Evolutionary conservation across 2,113 vertebrate species (phyloP).

Genomic region (Gila orcuttii): DNA sequence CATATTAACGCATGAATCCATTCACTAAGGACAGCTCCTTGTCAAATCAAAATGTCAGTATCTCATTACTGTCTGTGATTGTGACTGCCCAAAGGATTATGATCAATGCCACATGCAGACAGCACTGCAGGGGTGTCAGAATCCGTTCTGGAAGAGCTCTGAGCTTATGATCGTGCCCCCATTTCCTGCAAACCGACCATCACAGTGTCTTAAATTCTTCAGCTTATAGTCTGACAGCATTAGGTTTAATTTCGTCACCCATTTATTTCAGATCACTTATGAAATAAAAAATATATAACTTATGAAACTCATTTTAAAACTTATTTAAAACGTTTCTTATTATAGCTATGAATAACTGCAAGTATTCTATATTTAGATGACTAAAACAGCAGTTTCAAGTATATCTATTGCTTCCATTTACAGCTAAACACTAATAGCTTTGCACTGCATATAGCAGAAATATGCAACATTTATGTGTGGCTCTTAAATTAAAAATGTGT

Average conservation of each 20-base stretch:
- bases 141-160: constrained; percentile 6
- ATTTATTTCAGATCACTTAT: constrained; percentile 7
- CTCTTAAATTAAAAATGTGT: neutral
- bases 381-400: neutral
- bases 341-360: neutral
- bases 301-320: neutral
- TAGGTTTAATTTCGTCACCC: neutral
- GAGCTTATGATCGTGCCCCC: neutral
- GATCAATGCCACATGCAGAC: constrained; percentile 11
- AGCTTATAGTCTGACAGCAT: constrained; percentile 23
- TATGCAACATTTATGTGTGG: neutral
- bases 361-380: neutral
- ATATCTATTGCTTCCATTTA: neutral
- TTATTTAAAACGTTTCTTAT: neutral
- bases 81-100: constrained; percentile 27
- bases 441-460: neutral
- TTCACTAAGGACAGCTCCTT: constrained; percentile 7
- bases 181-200: neutral
- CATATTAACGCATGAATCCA: neutral
- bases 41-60: constrained; percentile 41
- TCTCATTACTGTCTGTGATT: constrained; percentile 24
- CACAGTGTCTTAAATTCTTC: constrained; percentile 12
- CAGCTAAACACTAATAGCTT: neutral
- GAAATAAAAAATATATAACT: too few relatives aligned
- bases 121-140: neutral